Conservation (phyloP, 2,113 vertebrate species). For the Agelaius phoeniceus region DNA sequence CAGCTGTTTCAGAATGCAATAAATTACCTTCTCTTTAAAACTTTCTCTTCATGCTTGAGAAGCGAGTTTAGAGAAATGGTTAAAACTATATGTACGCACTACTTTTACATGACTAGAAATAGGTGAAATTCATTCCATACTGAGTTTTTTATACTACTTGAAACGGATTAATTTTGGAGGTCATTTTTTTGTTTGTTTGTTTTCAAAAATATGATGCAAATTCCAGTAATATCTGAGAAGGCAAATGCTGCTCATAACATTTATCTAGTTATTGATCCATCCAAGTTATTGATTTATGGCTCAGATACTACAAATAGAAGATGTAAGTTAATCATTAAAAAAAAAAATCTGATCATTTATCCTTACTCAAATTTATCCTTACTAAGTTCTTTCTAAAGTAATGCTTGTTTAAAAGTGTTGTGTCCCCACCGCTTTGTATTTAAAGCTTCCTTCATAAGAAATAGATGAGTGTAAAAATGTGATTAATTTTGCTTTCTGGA, state of each 20-base stretch:
- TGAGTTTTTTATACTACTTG: not conserved
- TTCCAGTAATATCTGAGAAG: not conserved
- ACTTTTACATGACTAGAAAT: not conserved
- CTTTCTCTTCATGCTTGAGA: not conserved
- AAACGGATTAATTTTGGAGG: not conserved
- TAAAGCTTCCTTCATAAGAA: not conserved
- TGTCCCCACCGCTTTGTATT: accelerated
- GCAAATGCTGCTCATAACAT: not conserved
- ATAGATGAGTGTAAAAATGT: not conserved
- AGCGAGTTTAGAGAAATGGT: not conserved
- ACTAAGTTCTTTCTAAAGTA: not conserved
- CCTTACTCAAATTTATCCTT: not conserved
- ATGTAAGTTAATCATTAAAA: not conserved
- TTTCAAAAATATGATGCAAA: not conserved
- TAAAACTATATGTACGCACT: not conserved
- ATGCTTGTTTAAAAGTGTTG: not conserved
- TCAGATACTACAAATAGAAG: not conserved
- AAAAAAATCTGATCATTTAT: not conserved
- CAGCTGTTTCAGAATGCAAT: not conserved
- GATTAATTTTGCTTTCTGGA: not conserved
- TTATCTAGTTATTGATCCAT: not conserved
- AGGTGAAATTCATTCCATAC: not conserved
- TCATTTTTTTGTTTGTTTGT: not conserved
- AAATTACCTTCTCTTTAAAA: not conserved
- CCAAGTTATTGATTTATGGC: not conserved